Evolutionary conservation across 2,113 vertebrate genomes (phyloP).

Genomic region (Prunella fulvescens): DNA sequence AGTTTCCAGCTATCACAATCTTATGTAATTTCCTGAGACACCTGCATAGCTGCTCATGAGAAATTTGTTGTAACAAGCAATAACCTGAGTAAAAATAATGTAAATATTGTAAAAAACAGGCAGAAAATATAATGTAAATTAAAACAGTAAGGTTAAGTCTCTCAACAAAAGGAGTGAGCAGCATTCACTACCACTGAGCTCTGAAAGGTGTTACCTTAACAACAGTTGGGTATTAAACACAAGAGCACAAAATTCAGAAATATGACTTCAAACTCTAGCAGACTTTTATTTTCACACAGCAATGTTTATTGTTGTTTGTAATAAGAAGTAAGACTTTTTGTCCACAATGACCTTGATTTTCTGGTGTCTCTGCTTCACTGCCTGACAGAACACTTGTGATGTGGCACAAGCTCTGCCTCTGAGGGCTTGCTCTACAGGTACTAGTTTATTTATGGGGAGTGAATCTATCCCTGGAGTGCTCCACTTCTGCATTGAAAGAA

Average conservation of each 20-base stretch:
- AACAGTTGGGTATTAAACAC: not conserved
- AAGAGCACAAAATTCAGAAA: not conserved
- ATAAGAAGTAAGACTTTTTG: not conserved
- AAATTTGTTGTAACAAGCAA: not conserved
- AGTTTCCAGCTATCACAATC: not conserved
- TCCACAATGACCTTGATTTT: not conserved
- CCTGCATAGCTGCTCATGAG: not conserved
- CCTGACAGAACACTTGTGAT: not conserved
- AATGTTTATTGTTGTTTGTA: not conserved
- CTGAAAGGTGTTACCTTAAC: not conserved
- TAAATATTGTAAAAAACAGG: not conserved
- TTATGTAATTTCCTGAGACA: not conserved
- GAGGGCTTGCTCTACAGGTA: not conserved
- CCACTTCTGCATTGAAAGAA: not conserved
- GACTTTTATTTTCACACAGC: not conserved
- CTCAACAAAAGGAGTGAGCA: not conserved
- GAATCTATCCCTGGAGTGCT: not conserved
- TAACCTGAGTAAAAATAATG: not conserved
- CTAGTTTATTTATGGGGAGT: not conserved
- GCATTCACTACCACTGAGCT: not conserved
- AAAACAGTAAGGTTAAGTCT: not conserved
- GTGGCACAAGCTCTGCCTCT: not conserved
- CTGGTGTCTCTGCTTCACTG: not conserved
- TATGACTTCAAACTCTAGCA: not conserved
- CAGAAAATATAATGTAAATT: not conserved